Evolutionary conservation across 2,888 invertebrate species (phyloP), one percentile per base, ranked within the genome.

Genomic region (Xanthia icteritia): DNA sequence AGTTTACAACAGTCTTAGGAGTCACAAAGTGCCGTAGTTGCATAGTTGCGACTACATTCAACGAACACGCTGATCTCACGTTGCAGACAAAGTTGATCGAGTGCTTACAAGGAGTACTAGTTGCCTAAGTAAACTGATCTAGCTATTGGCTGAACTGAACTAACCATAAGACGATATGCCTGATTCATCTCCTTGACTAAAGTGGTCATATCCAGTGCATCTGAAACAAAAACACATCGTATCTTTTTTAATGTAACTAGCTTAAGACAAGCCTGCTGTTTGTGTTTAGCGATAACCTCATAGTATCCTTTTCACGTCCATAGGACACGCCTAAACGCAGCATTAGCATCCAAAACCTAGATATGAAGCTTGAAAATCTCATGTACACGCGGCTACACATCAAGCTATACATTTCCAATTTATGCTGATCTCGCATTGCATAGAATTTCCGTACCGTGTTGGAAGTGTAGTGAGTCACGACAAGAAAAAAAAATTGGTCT

Each of bases 51-150:
- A 42, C 42, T 23, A 31, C 31, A 54, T 51, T 39, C 36, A 5
- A 39, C 17, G 36, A 20, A n/a, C 77, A 45, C 36, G 17, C 60
- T 51, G n/a, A 31, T 48, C 76, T 76, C n/a, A 45, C 9, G 20
- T 65, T 13, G 42, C 17, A 17, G 56, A 45, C 45, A 45, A 56
- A 51, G 31, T 61, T 42, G 78, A 77, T 67, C 1, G 13, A 42
- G 67, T 11, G 20, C 51, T 77, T 36, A 17, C 42, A 20, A 39
- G 36, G 17, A 77, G 39, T 42, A 3, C 17, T 56, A 56, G 17
- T 76, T 56, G n/a, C 48, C 27, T 36, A 23, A 56, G 20, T 31
- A 20, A 61, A 54, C 76, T 58, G 11, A 36, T 39, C 58, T n/a
- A 5, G 11, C n/a, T 68, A 58, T 20, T 68, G 6, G 11, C n/a